Evolutionary conservation across 2,888 invertebrate genomes (phyloP), one percentile per base, ranked within the genome.

Genomic region (Hetaerina titia): DNA sequence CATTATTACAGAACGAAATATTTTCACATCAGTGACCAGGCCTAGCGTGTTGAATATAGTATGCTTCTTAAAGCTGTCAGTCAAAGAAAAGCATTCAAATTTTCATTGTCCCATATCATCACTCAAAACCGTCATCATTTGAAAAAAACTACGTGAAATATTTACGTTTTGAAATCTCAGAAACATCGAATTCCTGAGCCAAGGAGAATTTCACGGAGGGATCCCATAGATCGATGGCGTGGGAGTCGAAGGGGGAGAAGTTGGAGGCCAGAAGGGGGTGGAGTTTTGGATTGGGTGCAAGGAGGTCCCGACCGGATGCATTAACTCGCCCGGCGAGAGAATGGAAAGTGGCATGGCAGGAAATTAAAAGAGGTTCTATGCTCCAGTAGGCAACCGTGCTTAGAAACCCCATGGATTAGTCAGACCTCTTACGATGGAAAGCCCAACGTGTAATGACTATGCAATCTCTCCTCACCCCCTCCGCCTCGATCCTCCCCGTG

Each of bases 361-460:
- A 92, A 92, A 92, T 92, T 69, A 92, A 92, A 92, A 69, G 57
- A 45, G 92, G 92, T 56, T 92, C 92, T 92, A 92, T 92, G 92
- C 92, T 92, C 69, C 92, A 92, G 92, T 92, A 92, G 92, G 92
- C 92, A 92, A 92, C 64, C 56, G 25, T 69, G 90, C 60, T 63
- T 90, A 90, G 92, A 69, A 92, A 92, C 69, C 22, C 64, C 64
- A 56, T 56, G 92, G 64, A 90, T 90, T 45, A 64, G 92, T 45
- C 69, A 74, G 92, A 60, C 15, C 81, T 31, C 92, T 69, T 69
- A 25, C 92, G 69, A 69, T 69, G 69, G n/a, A 89, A 89, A 81
- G 58, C 58, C 89, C 45, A 31, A 45, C 90, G 90, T 90, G 90
- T 45, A 69, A 92, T 92, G 92, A 92, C 92, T 92, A 56, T 92